Evolutionary conservation across 2,113 vertebrate species (phyloP), one percentile per base, ranked within the genome.

Genomic region (Crotalus tigris): DNA sequence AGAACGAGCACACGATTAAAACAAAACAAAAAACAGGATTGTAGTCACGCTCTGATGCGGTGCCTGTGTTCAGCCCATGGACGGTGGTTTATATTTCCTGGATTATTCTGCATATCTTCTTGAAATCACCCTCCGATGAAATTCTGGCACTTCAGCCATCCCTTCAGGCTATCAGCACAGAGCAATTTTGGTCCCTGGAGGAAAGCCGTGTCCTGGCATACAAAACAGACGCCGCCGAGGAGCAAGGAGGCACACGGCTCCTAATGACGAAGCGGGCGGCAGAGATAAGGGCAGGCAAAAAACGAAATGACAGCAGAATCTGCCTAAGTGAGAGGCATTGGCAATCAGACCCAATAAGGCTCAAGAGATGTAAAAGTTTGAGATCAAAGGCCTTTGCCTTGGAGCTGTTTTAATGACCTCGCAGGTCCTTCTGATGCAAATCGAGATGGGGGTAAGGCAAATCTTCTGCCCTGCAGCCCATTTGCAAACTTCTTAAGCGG

Each of bases 401-500:
- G 2, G 58, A 96, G 95, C 95, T 61, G 96, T 95, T 24, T 93
- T 95, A 95, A 95, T 94, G 95, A 94, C 95, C 94, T 93, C 92
- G 58, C 91, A 85, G 11, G 93, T 95, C 92, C 24, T 0, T 94
- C 94, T 95, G 94, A 91, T 93, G 93, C 95, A 94, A 94, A 95
- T 94, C 93, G 94, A 96, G 96, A 96, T 95, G 95, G 94, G 49
- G 7, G 96, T 95, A 95, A 96, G 91, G 93, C 94, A 95, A 96
- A 94, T 95, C 94, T 3, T 91, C 85, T 46, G 44, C 46, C 87
- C 86, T 93, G 89, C 81, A 87, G 93, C 92, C 94, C 95, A 89
- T 94, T 96, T 94, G 93, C 94, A 93, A 94, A 95, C 94, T 91
- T 92, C 88, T 94, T 94, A 24, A 51, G 91, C 64, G 92, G 91